Base-by-base conservation (phyloP, 2,888 invertebrate species). In the Scaptomyza flava region DNA sequence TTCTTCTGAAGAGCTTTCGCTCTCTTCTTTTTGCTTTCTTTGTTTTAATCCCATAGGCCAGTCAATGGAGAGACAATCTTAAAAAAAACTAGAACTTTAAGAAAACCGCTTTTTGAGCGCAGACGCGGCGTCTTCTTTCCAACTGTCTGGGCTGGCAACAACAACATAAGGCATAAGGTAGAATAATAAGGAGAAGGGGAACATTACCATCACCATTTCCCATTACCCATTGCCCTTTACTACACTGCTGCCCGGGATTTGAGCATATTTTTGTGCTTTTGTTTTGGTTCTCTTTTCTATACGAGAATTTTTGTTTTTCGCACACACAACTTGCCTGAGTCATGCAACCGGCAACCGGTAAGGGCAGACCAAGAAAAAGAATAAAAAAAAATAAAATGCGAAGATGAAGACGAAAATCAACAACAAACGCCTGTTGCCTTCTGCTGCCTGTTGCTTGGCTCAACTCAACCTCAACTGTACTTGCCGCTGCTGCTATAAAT, bases 221-320 rank as follows among this genome's bases (percentile, higher is more conserved):
- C 46, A 47, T 62, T 69, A 34, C 34, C 30, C 46, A 47, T 31
- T 14, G 12, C 33, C 62, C 27, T 4, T 27, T 34, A 33, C 48
- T 47, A 33, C 17, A n/a, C 43, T 12, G 7, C 23, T n/a, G 12
- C n/a, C 3, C 6, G n/a, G 47, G 43, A 17, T 71, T 38, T 42
- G 52, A 38, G 52, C 83, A 81, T 87, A 81, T 87, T 87, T 81
- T 87, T 84, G 79, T 76, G 85, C 87, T 78, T 81, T 81, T 87
- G 84, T 81, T 81, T 81, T 87, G 81, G 67, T 84, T 84, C 79
- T 78, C 59, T 52, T 75, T 81, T 87, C 85, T 87, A 75, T 63
- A 76, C 67, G 73, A 63, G 67, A 62, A 38, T 41, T 53, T 6
- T 36, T 34, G 8, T 8, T 51, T 34, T 38, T 33, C 36, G 36